Base-by-base conservation (phyloP, 2,797 vertebrate genomes). In the Sus cebifrons region DNA sequence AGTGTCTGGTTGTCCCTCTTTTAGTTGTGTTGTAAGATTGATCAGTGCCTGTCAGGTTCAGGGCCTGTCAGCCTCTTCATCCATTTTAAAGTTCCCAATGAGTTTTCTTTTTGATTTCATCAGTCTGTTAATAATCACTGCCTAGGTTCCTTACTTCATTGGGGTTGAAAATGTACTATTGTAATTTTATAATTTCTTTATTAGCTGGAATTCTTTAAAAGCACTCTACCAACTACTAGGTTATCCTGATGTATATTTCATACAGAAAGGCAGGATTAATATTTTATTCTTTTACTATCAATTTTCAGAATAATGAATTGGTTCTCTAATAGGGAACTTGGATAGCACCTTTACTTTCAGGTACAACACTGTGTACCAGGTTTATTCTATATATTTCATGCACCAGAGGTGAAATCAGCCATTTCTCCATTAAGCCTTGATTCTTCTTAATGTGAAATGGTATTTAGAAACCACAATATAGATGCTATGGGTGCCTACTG, bases 201-300 rank as follows among this genome's bases (percentile, higher is more conserved):
- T 93, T 74, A 92, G 20, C 36, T 96, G 21, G 15, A 90, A 81
- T 94, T 95, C 40, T 88, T 86, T 73, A 68, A 65, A 79, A 96
- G 12, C 23, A 49, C 23, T 75, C 23, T 4, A 54, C 54, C 40
- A 62, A 60, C 32, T 86, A 49, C 68, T 81, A 68, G 79, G 14
- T 82, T 86, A 90, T 78, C 52, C 15, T 60, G 23, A 90, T 70
- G 52, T 95, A 79, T 11, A 71, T 79, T 90, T 85, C 52, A 71
- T 65, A 71, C 25, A 82, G 17, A 95, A 85, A 25, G 67, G 5
- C 3, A 71, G 36, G 54, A 56, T 4, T 93, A 91, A 78, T 88
- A 17, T 16, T 94, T 74, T 44, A 84, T 82, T 92, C 25, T 74
- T 88, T 79, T 44, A 60, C 56, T 91, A 75, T 58, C 14, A 84